Percentiles rank a stretch among this genome's conserved stretches.
Evolutionary conservation across 2,888 invertebrate species (phyloP).

Genomic region (Graphium colonna): DNA sequence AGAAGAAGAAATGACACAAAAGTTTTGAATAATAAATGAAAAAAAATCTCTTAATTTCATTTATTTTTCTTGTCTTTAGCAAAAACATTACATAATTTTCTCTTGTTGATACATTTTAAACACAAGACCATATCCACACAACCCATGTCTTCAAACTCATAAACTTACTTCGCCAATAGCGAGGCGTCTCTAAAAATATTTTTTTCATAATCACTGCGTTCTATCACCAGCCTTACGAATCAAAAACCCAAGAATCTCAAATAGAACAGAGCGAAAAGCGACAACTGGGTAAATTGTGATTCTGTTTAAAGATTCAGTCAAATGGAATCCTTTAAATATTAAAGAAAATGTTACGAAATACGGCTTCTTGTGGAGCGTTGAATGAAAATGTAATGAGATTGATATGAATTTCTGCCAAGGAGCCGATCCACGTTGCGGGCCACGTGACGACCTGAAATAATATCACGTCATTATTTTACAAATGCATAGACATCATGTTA

Average conservation of each 20-base stretch:
- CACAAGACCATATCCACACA: no score
- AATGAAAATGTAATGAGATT: constrained; percentile 59
- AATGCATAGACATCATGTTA: constrained; percentile 57
- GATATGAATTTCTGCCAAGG: constrained; percentile 51
- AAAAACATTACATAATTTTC: no score
- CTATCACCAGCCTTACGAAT: no score
- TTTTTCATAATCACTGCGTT: neutral
- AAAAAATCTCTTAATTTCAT: no score
- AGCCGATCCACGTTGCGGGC: constrained; percentile 46
- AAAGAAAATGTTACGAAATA: constrained; percentile 41
- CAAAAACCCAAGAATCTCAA: neutral
- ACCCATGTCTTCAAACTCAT: no score
- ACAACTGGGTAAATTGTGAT: constrained; percentile 8
- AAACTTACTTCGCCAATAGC: no score
- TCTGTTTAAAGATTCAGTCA: constrained; percentile 18
- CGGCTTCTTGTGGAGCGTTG: constrained; percentile 41
- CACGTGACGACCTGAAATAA: constrained; percentile 54
- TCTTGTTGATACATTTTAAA: no score
- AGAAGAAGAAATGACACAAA: no score
- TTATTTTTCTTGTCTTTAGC: no score
- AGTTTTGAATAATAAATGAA: no score
- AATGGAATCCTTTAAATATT: constrained; percentile 36
- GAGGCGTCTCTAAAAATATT: no score
- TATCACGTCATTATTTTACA: constrained; percentile 46
- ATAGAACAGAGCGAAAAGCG: constrained; percentile 1